Base-by-base conservation (phyloP, 2,113 vertebrate genomes). In the Pogonocichla stellata region DNA sequence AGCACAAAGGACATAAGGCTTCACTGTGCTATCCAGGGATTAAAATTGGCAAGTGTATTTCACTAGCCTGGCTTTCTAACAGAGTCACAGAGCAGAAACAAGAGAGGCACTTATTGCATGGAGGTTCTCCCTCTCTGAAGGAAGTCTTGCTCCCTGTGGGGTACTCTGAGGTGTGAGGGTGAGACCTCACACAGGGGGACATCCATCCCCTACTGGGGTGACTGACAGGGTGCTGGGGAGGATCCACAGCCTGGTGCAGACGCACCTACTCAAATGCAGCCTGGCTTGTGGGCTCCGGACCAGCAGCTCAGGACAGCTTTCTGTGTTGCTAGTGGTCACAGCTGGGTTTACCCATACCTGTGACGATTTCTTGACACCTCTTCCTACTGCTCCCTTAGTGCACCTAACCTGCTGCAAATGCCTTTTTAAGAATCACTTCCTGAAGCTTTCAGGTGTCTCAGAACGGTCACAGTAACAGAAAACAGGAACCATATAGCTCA, bases 1-100 rank as follows among this genome's bases (percentile, higher is more conserved):
- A 64, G 56, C 92, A 95, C 75, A 97, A 93, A 96, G 64, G 90
- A 95, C 48, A 26, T 66, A 74, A 86, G 28, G 23, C 36, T 94
- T 94, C 23, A 28, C 69, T 54, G 13, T 60, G 40, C 64, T 92
- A 19, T 67, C 64, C 4, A 1, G 64, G 82, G 80, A 90, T 90
- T 92, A 64, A 84, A 94, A 80, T 5, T 90, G 82, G 82, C 88
- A 88, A 87, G 70, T 0, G 2, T 50, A 19, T 73, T 90, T 84
- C 65, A 14, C 69, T 40, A 66, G 71, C 38, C 64, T 56, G 19
- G 62, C 61, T 83, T 91, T 82, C 75, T 62, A 67, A 26, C 19
- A 51, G 47, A 78, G 24, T 74, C 40, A 34, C 19, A 36, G 74
- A 92, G 64, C 71, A 88, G 60, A 56, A 88, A 64, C 1, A 45